phyloP scores from a whole-genome alignment of 2,888 invertebrate genomes.

The Portevinia maculata region DNA sequence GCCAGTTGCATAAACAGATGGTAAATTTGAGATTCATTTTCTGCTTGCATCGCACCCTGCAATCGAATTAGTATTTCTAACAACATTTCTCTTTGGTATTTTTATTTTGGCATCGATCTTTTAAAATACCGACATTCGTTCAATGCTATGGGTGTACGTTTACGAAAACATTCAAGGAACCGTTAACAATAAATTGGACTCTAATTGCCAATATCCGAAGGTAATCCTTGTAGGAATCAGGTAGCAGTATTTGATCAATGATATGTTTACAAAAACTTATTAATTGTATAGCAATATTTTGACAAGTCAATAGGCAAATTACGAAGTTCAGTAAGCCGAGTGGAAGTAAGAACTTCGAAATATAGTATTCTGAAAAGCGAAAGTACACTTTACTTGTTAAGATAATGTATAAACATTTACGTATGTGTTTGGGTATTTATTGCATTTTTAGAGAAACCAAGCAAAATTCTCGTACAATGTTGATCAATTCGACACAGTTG shows the following conservation, averaged over 20 bases:
- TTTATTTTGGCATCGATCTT: constrained; percentile 51
- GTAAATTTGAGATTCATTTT: constrained; percentile 19
- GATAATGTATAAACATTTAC: not conserved
- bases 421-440: not conserved
- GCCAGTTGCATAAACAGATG: constrained; percentile 53
- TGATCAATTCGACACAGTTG: no score
- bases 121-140: constrained; percentile 36
- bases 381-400: not conserved
- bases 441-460: not conserved
- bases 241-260: not conserved
- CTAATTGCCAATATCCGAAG: constrained; percentile 49
- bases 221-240: constrained; percentile 25
- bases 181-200: constrained; percentile 33
- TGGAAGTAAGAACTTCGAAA: not conserved
- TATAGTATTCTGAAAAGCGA: not conserved
- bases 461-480: no score
- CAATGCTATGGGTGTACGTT: constrained; percentile 31
- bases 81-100: constrained; percentile 36
- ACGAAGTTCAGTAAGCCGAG: not conserved
- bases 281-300: not conserved
- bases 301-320: constrained; percentile 11
- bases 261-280: no score
- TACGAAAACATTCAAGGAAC: constrained; percentile 20
- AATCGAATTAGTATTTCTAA: constrained; percentile 18
- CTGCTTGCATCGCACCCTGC: constrained; percentile 44